A percentile compares a stretch with the other conserved stretches of the same genome.
phyloP scores from a whole-genome alignment of 2,113 vertebrate genomes.

The Periophthalmodon schlosseri region DNA sequence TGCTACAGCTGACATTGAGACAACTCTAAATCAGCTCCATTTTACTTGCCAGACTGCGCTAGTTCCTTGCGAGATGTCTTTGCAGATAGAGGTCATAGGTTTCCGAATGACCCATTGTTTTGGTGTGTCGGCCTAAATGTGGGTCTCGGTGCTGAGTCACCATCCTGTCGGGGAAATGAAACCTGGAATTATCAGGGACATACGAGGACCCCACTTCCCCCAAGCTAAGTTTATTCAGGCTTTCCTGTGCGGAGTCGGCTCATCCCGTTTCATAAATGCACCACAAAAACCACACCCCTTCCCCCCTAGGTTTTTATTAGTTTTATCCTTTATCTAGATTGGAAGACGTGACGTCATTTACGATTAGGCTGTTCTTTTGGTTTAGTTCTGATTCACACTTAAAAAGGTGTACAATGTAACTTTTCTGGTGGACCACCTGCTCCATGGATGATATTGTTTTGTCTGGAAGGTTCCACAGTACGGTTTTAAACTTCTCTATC shows the following conservation, averaged over 20 bases:
- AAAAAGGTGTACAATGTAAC: no score
- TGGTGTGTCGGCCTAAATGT: constrained; percentile 39
- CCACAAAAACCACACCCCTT: constrained; percentile 24
- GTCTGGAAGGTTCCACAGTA: not conserved
- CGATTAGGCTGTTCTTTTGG: not conserved
- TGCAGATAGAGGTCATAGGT: constrained; percentile 7
- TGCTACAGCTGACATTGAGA: not conserved
- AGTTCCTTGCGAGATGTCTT: constrained; percentile 28
- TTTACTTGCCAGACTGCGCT: not conserved
- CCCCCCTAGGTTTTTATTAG: not conserved
- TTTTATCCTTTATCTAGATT: not conserved
- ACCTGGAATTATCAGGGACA: constrained; percentile 60
- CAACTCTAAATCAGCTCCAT: not conserved
- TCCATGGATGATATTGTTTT: not conserved
- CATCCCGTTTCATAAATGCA: constrained; percentile 37
- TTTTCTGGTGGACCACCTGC: no score
- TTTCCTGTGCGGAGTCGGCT: constrained; percentile 66
- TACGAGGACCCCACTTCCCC: constrained; percentile 51
- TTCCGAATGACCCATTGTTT: constrained; percentile 42
- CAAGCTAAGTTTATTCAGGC: constrained; percentile 71
- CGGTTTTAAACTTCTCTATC: not conserved
- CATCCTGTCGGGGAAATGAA: constrained; percentile 73
- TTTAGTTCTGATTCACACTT: no score
- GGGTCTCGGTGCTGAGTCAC: constrained; percentile 65
- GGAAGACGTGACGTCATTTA: not conserved